phyloP scores from a whole-genome alignment of 1,140 invertebrate genomes.

The Achatina immaculata region DNA sequence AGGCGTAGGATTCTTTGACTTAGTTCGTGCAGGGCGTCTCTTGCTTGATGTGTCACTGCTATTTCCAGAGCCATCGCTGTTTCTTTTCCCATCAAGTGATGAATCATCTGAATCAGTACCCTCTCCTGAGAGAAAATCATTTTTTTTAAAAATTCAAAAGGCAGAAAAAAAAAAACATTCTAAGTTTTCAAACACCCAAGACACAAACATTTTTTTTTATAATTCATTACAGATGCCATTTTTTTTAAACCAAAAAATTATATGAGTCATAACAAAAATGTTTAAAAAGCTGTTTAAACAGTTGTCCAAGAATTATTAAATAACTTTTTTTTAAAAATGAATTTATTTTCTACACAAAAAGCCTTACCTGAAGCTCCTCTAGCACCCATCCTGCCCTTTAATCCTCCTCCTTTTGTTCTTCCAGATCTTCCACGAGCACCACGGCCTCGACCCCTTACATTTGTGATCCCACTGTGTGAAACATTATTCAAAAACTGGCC shows the following conservation, averaged over 20 bases:
- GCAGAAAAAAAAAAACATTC: not conserved
- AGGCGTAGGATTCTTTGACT: constrained; percentile 1
- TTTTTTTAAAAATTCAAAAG: not conserved
- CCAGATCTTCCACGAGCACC: constrained; percentile 13
- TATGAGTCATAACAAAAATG: too few relatives aligned
- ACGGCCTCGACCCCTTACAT: constrained; percentile 2
- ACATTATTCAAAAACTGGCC: not conserved
- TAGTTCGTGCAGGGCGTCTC: constrained; percentile 8
- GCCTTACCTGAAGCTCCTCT: not conserved
- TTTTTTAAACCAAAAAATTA: too few relatives aligned
- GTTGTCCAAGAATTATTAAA: too few relatives aligned
- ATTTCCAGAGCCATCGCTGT: not conserved
- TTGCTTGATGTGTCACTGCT: not conserved
- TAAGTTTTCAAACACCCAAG: not conserved
- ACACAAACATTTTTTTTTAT: not conserved
- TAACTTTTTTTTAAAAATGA: too few relatives aligned
- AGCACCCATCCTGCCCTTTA: constrained; percentile 16
- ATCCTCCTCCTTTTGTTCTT: constrained; percentile 30
- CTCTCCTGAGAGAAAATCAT: not conserved
- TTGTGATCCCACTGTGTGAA: not conserved
- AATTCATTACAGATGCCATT: too few relatives aligned
- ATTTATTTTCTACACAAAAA: too few relatives aligned
- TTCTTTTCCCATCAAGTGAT: constrained; percentile 3
- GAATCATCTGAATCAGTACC: constrained; percentile 14
- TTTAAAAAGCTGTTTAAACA: too few relatives aligned